Conservation (phyloP, 2,113 vertebrate genomes). For the Leptosomus discolor region DNA sequence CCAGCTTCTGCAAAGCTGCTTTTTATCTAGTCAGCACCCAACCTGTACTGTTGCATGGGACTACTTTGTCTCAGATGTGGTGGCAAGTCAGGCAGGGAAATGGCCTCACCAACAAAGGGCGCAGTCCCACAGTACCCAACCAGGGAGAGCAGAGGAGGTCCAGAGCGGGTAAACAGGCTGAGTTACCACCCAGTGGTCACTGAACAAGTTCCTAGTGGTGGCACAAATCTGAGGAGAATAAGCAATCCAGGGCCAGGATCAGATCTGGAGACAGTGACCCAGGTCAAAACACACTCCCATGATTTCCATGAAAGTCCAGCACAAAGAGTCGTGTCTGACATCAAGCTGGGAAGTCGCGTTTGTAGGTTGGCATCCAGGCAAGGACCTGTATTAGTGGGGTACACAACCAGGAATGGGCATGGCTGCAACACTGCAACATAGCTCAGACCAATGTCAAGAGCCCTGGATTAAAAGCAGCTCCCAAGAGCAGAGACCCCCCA, state of each 20-base stretch:
- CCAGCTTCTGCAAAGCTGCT: background rate
- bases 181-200: background rate
- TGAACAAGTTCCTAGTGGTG: background rate
- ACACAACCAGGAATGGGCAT: background rate
- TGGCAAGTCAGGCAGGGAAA: background rate
- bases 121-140: background rate
- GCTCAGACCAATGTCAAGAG: fast-evolving
- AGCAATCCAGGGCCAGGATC: background rate
- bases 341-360: background rate
- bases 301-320: background rate
- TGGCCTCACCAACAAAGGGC: fast-evolving
- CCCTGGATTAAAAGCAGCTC: background rate
- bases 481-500: fast-evolving
- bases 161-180: background rate
- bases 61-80: background rate
- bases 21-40: background rate
- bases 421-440: background rate
- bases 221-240: background rate
- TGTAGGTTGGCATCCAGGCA: background rate
- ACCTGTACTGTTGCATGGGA: fast-evolving
- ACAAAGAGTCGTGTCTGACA: background rate
- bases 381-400: fast-evolving
- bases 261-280: background rate
- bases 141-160: background rate
- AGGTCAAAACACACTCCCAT: fast-evolving